phyloP scores from a whole-genome alignment of 2,888 invertebrate species.

The Punctoribates punctum region DNA sequence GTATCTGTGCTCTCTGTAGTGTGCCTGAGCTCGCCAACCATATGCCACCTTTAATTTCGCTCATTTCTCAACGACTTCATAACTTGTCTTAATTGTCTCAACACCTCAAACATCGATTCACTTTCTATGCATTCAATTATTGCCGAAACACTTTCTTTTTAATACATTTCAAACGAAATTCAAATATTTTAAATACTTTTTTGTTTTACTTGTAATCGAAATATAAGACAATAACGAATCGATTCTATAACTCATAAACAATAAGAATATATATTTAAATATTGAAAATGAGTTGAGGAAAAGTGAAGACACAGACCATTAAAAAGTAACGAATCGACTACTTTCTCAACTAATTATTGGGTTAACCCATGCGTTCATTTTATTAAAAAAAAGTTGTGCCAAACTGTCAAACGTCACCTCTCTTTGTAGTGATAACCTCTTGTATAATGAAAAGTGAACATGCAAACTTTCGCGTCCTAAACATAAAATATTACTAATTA shows the following conservation, averaged over 20 bases:
- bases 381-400: background rate
- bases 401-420: conserved; percentile 36
- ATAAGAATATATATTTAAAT: background rate
- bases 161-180: no score
- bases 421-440: background rate
- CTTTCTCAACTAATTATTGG: conserved; percentile 30
- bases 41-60: conserved; percentile 12
- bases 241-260: no score
- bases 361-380: conserved; percentile 7
- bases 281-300: conserved; percentile 10
- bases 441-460: conserved; percentile 13
- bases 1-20: background rate
- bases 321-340: background rate
- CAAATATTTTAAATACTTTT: no score
- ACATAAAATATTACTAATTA: conserved; percentile 15
- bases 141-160: no score
- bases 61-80: conserved; percentile 9
- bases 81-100: conserved; percentile 25
- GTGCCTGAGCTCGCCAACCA: conserved; percentile 20
- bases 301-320: background rate
- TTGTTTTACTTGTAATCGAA: no score
- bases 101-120: conserved; percentile 6
- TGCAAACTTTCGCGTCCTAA: background rate
- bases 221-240: no score
- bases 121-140: background rate